Evolutionary conservation across 2,113 vertebrate genomes (phyloP).

Genomic region (Melanostigma gelatinosum): DNA sequence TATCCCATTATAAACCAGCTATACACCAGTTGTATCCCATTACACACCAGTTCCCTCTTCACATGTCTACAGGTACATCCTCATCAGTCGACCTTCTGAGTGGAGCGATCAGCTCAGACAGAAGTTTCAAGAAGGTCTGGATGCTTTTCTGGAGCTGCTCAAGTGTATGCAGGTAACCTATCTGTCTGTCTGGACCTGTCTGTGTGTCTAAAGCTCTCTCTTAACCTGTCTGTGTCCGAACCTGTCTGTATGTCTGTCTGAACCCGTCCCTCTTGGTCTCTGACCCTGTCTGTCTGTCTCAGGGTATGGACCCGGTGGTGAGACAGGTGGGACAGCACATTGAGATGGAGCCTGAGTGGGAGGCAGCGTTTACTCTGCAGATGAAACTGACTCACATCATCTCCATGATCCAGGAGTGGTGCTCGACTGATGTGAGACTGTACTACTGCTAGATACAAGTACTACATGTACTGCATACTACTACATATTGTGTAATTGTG

Average conservation of each 20-base stretch:
- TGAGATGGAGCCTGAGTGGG: constrained; percentile 99
- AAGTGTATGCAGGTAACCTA: constrained; percentile 95
- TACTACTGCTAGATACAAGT: constrained; percentile 35
- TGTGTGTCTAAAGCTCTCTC: not conserved
- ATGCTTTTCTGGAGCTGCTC: constrained; percentile 93
- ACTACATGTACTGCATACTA: not conserved
- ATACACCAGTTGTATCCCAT: not conserved
- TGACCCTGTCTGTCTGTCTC: constrained; percentile 20
- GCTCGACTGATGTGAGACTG: constrained; percentile 89
- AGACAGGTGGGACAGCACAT: constrained; percentile 98
- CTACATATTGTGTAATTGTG: not conserved
- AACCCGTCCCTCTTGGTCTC: not conserved
- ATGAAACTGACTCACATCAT: constrained; percentile 98
- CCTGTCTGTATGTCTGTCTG: not conserved
- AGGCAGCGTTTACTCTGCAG: constrained; percentile 96
- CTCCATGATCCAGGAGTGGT: constrained; percentile 99
- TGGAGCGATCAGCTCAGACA: constrained; percentile 91
- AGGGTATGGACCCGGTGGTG: constrained; percentile 98
- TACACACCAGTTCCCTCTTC: not conserved
- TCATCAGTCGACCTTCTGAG: constrained; percentile 92
- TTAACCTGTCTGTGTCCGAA: not conserved
- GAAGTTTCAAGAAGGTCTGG: constrained; percentile 95
- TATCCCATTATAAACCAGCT: not conserved
- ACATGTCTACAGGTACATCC: constrained; percentile 83
- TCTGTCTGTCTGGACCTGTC: not conserved